Evolutionary conservation across 2,113 vertebrate genomes (phyloP).

Genomic region (Neolamprologus fasciatus): DNA sequence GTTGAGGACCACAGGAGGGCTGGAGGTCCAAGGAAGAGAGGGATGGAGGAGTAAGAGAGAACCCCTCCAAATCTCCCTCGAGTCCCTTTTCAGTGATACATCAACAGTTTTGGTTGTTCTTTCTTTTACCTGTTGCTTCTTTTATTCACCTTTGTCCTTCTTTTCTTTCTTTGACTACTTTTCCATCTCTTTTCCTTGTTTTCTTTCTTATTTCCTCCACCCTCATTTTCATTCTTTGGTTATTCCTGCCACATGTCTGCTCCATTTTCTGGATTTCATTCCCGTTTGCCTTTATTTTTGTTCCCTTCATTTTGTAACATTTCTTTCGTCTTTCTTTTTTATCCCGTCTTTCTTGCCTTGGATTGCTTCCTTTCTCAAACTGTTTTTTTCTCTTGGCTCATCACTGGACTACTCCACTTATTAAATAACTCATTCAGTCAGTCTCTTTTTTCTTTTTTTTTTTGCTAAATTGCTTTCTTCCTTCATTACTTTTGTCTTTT

Average conservation of each 20-base stretch:
- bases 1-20: neutral
- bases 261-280: neutral
- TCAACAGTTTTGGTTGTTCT: neutral
- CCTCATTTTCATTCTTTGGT: neutral
- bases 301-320: neutral
- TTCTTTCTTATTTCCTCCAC: neutral
- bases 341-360: neutral
- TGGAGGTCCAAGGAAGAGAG: neutral
- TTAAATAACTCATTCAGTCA: neutral
- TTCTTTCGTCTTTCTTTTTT: neutral
- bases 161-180: neutral
- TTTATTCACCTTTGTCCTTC: neutral
- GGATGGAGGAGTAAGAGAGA: neutral
- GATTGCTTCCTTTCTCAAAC: neutral
- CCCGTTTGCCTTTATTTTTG: neutral
- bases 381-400: neutral
- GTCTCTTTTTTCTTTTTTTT: neutral
- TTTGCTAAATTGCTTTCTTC: neutral
- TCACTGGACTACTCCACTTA: neutral
- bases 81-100: neutral
- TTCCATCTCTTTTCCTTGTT: neutral
- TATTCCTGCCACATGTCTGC: neutral
- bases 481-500: neutral
- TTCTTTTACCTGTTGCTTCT: neutral
- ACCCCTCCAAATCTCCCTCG: neutral